These are phyloP conservation scores for Cephus cinctus DNA, from an alignment of 1,140 invertebrate genomes.

Conservation along the genomic window DNA sequence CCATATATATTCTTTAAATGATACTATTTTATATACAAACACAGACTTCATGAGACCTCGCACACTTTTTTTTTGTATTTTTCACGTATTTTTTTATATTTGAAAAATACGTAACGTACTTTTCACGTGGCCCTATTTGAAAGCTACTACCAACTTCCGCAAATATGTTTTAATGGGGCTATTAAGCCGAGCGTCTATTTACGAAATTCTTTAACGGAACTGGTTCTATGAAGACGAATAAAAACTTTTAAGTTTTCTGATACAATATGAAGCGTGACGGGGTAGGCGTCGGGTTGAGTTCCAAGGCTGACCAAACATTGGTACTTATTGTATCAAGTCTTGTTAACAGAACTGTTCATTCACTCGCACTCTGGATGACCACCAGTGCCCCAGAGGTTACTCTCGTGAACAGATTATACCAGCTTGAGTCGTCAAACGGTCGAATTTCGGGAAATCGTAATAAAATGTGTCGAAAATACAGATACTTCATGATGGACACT, in stretches of 20 bases:
- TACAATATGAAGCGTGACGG: slow-evolving; percentile 20
- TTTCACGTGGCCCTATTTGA: too few relatives aligned
- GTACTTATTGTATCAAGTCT: slow-evolving; percentile 59
- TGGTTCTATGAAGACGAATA: too few relatives aligned
- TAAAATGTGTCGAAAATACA: slow-evolving; percentile 31
- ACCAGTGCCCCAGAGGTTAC: slow-evolving; percentile 28
- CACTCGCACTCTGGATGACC: slow-evolving; percentile 34
- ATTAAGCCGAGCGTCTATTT: too few relatives aligned
- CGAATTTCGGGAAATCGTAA: neutral
- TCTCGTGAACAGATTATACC: slow-evolving; percentile 25
- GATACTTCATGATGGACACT: slow-evolving; percentile 14
- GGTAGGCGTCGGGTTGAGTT: slow-evolving; percentile 27
- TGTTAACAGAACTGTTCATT: slow-evolving; percentile 54
- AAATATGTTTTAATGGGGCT: too few relatives aligned
- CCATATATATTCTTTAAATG: too few relatives aligned
- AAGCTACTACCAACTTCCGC: too few relatives aligned
- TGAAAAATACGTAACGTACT: too few relatives aligned
- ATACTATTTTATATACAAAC: too few relatives aligned
- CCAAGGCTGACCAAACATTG: slow-evolving; percentile 49
- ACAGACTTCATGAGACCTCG: too few relatives aligned
- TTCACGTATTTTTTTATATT: too few relatives aligned
- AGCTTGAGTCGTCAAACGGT: slow-evolving; percentile 16
- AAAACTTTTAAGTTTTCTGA: slow-evolving; percentile 11
- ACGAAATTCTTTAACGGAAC: too few relatives aligned
- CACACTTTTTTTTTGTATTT: too few relatives aligned